phyloP scores from a whole-genome alignment of 1,140 invertebrate species.

The Papilio glaucus region DNA sequence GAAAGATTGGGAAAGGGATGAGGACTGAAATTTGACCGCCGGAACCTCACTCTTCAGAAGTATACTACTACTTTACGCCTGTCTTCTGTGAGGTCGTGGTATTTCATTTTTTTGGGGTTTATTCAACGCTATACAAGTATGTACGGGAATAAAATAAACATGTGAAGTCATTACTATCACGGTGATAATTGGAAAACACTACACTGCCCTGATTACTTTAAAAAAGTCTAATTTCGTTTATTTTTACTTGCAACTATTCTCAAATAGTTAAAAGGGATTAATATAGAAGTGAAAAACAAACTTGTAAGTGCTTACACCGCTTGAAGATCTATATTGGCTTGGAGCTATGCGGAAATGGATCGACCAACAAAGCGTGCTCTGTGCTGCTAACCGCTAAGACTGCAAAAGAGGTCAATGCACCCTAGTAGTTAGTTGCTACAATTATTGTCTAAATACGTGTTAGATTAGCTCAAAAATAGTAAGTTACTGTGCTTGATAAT shows the following conservation, averaged over 20 bases:
- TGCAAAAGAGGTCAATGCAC: conserved; percentile 32
- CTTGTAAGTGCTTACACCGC: not conserved
- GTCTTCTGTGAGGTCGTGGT: too few species aligned
- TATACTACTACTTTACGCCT: too few species aligned
- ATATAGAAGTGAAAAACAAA: conserved; percentile 16
- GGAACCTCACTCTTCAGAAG: too few species aligned
- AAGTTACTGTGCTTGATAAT: too few species aligned
- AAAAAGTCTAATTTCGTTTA: too few species aligned
- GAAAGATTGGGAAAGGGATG: too few species aligned
- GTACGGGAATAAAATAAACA: too few species aligned
- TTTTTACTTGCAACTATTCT: not conserved
- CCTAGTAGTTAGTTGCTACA: not conserved
- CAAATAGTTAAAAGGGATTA: not conserved
- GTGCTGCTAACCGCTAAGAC: not conserved
- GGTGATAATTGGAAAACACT: not conserved
- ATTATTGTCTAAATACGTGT: not conserved
- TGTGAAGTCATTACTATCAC: not conserved
- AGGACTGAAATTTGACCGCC: too few species aligned
- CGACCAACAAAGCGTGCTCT: conserved; percentile 20
- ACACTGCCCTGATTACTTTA: not conserved
- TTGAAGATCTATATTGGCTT: conserved; percentile 27
- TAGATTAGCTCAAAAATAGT: not conserved
- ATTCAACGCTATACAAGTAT: too few species aligned
- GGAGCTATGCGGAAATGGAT: conserved; percentile 27
- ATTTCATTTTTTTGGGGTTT: too few species aligned